A percentile compares a stretch with the other conserved stretches of the same genome.
Conservation (phyloP, 2,888 invertebrate species). For the Meiosimyza decipiens region DNA sequence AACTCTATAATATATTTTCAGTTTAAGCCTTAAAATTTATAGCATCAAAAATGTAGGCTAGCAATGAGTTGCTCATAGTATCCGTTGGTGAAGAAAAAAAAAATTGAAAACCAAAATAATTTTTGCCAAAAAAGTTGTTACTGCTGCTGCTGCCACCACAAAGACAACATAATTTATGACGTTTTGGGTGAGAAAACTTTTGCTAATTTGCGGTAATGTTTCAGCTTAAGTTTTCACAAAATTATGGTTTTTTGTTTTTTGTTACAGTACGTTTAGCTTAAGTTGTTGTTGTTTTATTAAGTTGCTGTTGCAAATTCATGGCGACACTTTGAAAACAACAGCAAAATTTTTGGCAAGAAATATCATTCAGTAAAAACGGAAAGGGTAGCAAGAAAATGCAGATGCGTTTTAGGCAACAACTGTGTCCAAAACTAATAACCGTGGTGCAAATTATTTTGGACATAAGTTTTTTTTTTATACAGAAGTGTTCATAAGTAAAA, state of each 20-base stretch:
- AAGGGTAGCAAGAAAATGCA: too few species aligned
- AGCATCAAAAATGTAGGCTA: too few species aligned
- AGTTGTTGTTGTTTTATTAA: background rate
- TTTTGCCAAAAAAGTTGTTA: background rate
- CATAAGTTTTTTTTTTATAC: too few species aligned
- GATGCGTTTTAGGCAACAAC: too few species aligned
- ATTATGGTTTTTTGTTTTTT: constrained; percentile 9
- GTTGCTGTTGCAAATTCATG: constrained; percentile 14
- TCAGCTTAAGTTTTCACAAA: constrained; percentile 44
- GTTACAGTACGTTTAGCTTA: background rate
- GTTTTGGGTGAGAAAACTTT: constrained; percentile 56
- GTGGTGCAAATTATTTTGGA: too few species aligned
- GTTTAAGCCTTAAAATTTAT: background rate
- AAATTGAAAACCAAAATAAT: too few species aligned
- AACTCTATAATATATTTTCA: constrained; percentile 24
- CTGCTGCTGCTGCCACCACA: constrained; percentile 4
- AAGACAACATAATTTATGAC: constrained; percentile 48
- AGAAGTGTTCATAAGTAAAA: too few species aligned
- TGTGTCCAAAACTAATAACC: too few species aligned
- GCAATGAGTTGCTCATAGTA: too few species aligned
- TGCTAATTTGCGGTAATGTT: constrained; percentile 67
- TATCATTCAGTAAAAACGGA: too few species aligned
- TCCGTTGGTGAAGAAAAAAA: too few species aligned
- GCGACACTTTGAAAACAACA: constrained; percentile 17
- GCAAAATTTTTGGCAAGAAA: too few species aligned